These are phyloP conservation scores for Heliocidaris erythrogramma DNA, from an alignment of 35 echinoderm and acorn worm genomes.

Conservation along the genomic window DNA sequence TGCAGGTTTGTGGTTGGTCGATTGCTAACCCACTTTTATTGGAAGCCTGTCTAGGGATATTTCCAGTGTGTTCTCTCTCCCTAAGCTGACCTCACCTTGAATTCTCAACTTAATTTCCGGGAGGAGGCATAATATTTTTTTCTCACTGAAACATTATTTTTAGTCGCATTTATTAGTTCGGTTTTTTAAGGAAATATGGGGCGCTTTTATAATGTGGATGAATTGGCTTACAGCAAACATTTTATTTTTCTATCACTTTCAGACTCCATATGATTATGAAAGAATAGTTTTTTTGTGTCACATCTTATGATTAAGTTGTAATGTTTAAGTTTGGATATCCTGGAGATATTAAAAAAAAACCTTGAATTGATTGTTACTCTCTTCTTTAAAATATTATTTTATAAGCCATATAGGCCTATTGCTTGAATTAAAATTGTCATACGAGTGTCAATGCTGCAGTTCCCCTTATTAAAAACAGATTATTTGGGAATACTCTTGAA, in stretches of 20 bases:
- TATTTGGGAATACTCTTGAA: too few relatives aligned
- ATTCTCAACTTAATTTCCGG: conserved; percentile 4
- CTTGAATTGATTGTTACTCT: too few relatives aligned
- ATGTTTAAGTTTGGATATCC: too few relatives aligned
- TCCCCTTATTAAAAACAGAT: too few relatives aligned
- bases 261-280: too few relatives aligned
- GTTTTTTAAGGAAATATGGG: not conserved
- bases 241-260: not conserved
- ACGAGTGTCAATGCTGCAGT: too few relatives aligned
- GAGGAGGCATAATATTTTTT: not conserved
- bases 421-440: too few relatives aligned
- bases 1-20: conserved; percentile 35
- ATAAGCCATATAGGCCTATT: too few relatives aligned
- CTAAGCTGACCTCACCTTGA: not conserved
- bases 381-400: too few relatives aligned
- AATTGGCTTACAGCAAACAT: not conserved
- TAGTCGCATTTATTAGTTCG: not conserved
- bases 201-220: not conserved
- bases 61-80: too few relatives aligned
- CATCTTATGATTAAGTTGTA: too few relatives aligned
- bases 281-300: not conserved
- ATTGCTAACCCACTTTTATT: conserved; percentile 22
- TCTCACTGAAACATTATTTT: conserved; percentile 13
- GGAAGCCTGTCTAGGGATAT: not conserved
- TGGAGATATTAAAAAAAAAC: too few relatives aligned